Evolutionary conservation across 1,140 invertebrate genomes (phyloP), one percentile per base, ranked within the genome.

Genomic region (Ephestia elutella): DNA sequence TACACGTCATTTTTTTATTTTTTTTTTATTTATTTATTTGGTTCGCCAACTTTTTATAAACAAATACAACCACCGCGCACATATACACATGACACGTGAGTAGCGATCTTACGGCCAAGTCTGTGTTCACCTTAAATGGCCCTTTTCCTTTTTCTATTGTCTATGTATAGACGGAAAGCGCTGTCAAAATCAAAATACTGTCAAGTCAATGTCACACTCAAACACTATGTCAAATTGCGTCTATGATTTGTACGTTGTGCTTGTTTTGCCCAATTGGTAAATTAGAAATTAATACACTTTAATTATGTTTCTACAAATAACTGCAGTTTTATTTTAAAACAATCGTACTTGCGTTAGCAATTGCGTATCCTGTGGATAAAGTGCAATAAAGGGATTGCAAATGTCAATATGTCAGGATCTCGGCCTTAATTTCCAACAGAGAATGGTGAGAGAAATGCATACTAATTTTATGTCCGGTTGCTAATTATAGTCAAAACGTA

Each of bases 351-450:
- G 49, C 65, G 59, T 66, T 50, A 66, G 65, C 62, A 69, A 62
- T 61, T 65, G 61, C 72, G 63, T 83, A 68, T 82, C 80, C 63
- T 71, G 68, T 70, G 55, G 66, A 75, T 64, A 78, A 77, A 79
- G 75, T 59, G 57, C 60, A 67, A 74, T 70, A 83, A 87, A 76
- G 76, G 73, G 80, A 84, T 87, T 87, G 82, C 86, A 86, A 88
- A 88, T 88, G 86, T 88, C 86, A 88, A 88, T 88, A 88, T 88
- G 86, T 87, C 86, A 87, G 84, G 86, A 88, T 84, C 82, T 88
- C 76, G 84, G 86, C 78, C 86, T 88, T 88, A 88, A 87, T 75
- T 88, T 88, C 86, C 86, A 88, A 85, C 86, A 88, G 81, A 88
- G 86, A 88, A 88, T 88, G 86, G 86, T 87, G 69, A 81, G 80